Evolutionary conservation across 2,888 invertebrate species (phyloP), one percentile per base, ranked within the genome.

Genomic region (Bimastos eiseni): DNA sequence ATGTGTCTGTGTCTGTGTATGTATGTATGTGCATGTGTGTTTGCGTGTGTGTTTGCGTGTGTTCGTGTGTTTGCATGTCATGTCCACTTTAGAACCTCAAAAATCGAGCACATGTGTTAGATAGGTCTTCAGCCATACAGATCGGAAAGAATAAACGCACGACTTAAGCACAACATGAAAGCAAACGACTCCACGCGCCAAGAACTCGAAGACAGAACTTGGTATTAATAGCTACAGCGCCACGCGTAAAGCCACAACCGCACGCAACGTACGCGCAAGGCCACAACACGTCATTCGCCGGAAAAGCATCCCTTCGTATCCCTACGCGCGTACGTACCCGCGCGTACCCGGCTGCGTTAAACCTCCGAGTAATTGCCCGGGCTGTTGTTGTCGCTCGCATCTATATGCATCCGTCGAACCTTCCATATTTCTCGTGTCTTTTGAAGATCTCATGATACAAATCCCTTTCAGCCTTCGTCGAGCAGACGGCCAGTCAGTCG

Each of bases 351-450:
- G n/a, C n/a, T n/a, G 70, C 70, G 70, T n/a, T 70, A 70, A 70
- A 70, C 70, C n/a, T 30, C n/a, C 17, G 70, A 70, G 13, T 70
- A 70, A 70, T 70, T 70, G 30, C 70, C 70, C 11, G n/a, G 8
- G 70, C 0, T 5, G 24, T 30, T 5, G 24, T 24, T 30, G 30
- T 5, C 24, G 3, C 24, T 55, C 70, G 70, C 70, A 70, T 70
- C 70, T 70, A 70, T 70, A 70, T 70, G 30, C 70, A 70, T 8
- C 70, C n/a, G 70, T 70, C 70, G 70, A 70, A 70, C 70, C 70
- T 30, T n/a, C 70, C 70, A 70, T 70, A 70, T 70, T 70, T 70
- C 70, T 70, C 70, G 70, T n/a, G 70, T 70, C 70, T n/a, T 70
- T 70, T 70, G 30, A 70, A 70, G 70, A 70, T 70, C 70, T 70